Evolutionary conservation across 2,888 invertebrate genomes (phyloP).

Genomic region (Phania funesta): DNA sequence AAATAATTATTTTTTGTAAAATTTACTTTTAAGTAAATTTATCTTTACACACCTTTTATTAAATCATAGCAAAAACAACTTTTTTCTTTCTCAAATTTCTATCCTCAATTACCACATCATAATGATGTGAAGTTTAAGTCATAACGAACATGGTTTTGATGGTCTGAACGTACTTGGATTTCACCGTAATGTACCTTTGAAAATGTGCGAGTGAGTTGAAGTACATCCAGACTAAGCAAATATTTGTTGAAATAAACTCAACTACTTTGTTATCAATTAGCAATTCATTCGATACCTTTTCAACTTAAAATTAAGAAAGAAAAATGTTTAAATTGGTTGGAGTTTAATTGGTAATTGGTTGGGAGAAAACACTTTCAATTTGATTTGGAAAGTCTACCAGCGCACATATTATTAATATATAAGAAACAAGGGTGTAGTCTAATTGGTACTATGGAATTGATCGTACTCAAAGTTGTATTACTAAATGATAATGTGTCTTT

Average conservation of each 20-base stretch:
- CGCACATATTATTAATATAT: too few species aligned
- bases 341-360: too few species aligned
- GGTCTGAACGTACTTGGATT: neutral
- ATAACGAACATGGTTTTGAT: constrained; percentile 31
- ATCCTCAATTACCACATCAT: constrained; percentile 49
- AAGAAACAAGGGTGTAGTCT: too few species aligned
- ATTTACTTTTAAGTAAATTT: neutral
- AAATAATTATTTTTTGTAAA: too few species aligned
- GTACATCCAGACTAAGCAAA: neutral
- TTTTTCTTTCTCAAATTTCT: neutral
- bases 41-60: neutral
- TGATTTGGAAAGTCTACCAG: too few species aligned
- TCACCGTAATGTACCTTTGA: neutral
- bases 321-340: too few species aligned
- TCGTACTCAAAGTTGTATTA: too few species aligned
- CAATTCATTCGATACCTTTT: too few species aligned
- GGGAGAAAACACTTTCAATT: too few species aligned
- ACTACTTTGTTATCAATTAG: neutral
- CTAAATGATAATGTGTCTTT: too few species aligned
- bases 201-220: neutral
- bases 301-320: too few species aligned
- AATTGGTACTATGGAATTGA: too few species aligned
- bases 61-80: neutral
- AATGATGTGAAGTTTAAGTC: constrained; percentile 34
- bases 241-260: neutral